phyloP scores from a whole-genome alignment of 2,797 vertebrate species.

The Paguma larvata region DNA sequence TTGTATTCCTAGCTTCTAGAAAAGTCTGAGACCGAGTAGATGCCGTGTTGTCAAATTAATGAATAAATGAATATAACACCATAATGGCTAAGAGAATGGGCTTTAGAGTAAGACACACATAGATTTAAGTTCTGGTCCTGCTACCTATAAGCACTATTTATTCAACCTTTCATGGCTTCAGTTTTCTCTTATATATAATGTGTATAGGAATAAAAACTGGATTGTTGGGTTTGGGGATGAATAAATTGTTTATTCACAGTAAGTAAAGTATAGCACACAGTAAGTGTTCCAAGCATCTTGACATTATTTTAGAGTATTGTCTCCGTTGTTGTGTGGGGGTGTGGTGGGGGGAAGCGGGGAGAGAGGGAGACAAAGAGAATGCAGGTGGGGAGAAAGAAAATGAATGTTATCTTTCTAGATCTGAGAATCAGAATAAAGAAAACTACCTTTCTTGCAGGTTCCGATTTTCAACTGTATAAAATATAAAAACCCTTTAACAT shows the following conservation, averaged over 20 bases:
- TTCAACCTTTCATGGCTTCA: not conserved
- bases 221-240: not conserved
- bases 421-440: not conserved
- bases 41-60: not conserved
- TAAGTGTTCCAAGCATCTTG: not conserved
- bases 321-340: not conserved
- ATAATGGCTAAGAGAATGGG: not conserved
- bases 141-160: not conserved
- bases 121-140: not conserved
- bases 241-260: not conserved
- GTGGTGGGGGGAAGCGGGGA: not conserved
- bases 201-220: not conserved
- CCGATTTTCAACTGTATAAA: constrained; percentile 15
- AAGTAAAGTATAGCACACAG: not conserved
- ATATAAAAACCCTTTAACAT: not conserved
- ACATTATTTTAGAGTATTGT: not conserved
- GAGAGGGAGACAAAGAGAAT: not conserved
- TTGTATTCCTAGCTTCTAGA: not conserved
- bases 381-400: not conserved
- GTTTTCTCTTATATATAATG: not conserved
- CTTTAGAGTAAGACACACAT: not conserved
- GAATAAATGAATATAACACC: not conserved
- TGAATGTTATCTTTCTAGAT: constrained; percentile 1
- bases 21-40: not conserved
- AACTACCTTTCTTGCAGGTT: not conserved